Base-by-base conservation (phyloP, 2,113 vertebrate species). In the Psittacula cyanocephala region DNA sequence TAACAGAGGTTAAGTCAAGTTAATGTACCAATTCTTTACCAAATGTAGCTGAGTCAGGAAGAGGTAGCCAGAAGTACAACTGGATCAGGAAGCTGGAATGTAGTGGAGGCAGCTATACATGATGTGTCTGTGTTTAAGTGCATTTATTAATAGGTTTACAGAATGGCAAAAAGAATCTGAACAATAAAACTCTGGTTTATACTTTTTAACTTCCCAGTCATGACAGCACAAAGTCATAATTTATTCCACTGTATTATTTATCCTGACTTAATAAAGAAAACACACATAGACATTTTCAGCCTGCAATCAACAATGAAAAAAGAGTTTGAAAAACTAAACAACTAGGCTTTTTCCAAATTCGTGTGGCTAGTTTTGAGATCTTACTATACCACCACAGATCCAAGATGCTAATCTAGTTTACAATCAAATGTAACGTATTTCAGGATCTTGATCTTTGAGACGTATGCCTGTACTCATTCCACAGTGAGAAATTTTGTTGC, bases 1-100 rank as follows among this genome's bases (percentile, higher is more conserved):
- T 31, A 74, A 7, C 2, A 83, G 17, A 77, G 1, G 13, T 59
- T 16, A 33, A 18, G 50, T n/a, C 41, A 78, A 87, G 17, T 59
- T 33, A 53, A n/a, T 1, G 8, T 0, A 13, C 8, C 7, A 10
- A 28, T 15, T 19, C 46, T 64, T 55, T 20, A 27, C 4, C 28
- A 68, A 59, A 19, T 5, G 9, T 37, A 67, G 0, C 5, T 10
- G 31, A 27, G 27, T 33, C 17, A 59, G 1, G 4, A 46, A 65
- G 28, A 82, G 9, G 7, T 17, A 49, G 25, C 33, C 59, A 69
- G 47, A 69, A 72, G 43, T 20, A 35, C 3, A 28, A 12, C 20
- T 15, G 22, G 23, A 20, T 52, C 35, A 35, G 53, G 35, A 76
- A 17, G 19, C 0, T 86, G 33, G 43, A 44, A 35, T 7, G 22